Conservation (phyloP, 2,113 vertebrate genomes). For the Taxidea taxus region DNA sequence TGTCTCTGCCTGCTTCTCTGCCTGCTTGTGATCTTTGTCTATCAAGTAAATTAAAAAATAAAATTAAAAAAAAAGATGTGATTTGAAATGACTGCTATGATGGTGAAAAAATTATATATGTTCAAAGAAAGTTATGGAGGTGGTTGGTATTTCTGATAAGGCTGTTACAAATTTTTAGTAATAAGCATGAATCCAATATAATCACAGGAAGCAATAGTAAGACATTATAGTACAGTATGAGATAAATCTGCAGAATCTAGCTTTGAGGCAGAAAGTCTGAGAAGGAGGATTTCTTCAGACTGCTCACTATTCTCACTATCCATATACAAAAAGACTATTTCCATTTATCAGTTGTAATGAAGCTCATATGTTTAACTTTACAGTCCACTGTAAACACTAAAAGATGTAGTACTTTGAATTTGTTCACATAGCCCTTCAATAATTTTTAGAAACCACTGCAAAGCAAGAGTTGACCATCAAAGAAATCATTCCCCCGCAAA, state of each 20-base stretch:
- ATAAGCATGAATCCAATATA: constrained; percentile 33
- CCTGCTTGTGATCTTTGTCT: too few species aligned
- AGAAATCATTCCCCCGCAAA: not conserved
- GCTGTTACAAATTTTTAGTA: constrained; percentile 2
- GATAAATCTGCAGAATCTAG: not conserved
- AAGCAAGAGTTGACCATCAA: constrained; percentile 32
- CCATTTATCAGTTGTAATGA: not conserved
- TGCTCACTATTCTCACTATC: not conserved
- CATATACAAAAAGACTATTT: constrained; percentile 31
- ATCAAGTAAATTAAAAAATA: too few species aligned
- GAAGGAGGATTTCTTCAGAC: not conserved
- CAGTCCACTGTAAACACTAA: constrained; percentile 1
- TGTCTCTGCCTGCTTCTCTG: too few species aligned
- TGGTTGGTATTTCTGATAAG: constrained; percentile 7
- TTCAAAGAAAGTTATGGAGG: constrained; percentile 14
- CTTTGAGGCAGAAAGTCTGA: not conserved
- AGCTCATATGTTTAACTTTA: not conserved
- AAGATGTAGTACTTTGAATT: constrained; percentile 20
- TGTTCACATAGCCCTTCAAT: not conserved
- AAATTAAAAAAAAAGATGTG: constrained; percentile 20
- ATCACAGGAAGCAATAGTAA: constrained; percentile 4
- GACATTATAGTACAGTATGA: not conserved
- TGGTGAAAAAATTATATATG: not conserved
- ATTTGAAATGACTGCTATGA: constrained; percentile 11
- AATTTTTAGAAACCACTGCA: constrained; percentile 28